Percentiles rank a stretch among this genome's conserved stretches.
Evolutionary conservation across 2,888 invertebrate species (phyloP).

Genomic region (Drosophila testacea): DNA sequence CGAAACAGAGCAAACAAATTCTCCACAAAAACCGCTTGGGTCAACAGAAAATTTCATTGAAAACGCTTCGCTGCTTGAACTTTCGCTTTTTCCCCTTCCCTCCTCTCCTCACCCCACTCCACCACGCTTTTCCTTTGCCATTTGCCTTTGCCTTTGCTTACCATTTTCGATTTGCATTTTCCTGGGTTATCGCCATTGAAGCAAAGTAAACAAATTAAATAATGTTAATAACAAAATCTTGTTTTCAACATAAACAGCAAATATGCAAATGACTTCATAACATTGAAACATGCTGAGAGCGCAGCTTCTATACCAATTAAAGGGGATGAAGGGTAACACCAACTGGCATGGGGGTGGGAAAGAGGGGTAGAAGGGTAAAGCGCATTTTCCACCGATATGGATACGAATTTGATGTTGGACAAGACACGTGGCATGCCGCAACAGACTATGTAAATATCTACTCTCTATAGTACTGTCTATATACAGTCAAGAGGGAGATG

Average conservation of each 20-base stretch:
- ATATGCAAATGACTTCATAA: conserved; percentile 76
- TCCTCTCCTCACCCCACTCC: not conserved
- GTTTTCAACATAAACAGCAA: conserved; percentile 78
- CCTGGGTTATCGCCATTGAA: conserved; percentile 29
- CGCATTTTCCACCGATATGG: conserved; percentile 7
- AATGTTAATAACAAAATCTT: conserved; percentile 79
- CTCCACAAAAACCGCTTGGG: conserved; percentile 62
- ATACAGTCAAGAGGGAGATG: not conserved
- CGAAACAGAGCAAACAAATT: conserved; percentile 43
- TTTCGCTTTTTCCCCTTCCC: conserved; percentile 42
- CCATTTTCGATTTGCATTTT: conserved; percentile 16
- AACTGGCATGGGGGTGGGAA: too few relatives aligned
- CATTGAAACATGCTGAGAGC: conserved; percentile 62
- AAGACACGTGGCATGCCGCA: conserved; percentile 33
- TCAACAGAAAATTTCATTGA: conserved; percentile 63
- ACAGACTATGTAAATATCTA: conserved; percentile 27
- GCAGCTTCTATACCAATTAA: conserved; percentile 42
- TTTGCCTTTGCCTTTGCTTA: not conserved
- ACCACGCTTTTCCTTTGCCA: not conserved
- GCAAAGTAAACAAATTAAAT: conserved; percentile 75
- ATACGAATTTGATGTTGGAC: conserved; percentile 14
- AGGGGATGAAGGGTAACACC: not conserved
- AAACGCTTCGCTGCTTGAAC: conserved; percentile 49
- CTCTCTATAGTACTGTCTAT: too few relatives aligned
- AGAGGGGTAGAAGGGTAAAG: not conserved